Base-by-base conservation (phyloP, 2,113 vertebrate species). In the Gadus chalcogrammus region DNA sequence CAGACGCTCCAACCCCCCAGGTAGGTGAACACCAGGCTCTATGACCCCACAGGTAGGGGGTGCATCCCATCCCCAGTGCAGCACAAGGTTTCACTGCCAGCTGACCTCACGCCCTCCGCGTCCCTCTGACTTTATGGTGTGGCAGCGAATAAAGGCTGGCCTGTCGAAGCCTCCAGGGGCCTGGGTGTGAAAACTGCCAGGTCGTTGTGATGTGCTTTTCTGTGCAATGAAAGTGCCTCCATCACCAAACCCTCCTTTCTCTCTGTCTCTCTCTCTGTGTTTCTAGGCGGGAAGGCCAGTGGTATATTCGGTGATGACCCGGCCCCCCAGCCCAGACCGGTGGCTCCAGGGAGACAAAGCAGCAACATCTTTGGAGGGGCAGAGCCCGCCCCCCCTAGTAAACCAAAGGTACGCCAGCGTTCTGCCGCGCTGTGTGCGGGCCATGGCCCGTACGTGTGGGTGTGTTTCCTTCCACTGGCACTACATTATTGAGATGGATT, bases 1-100 rank as follows among this genome's bases (percentile, higher is more conserved):
- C 16, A 96, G 85, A 79, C 95, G 94, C 83, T 91, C 95, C 76
- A 96, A 98, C 67, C 97, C 97, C 73, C 97, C 97, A 92, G 97
- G 97, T 56, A 53, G 52, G 53, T 16, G 12, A 55, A 55, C 16
- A 35, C 31, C 31, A 4, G 31, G 31, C 31, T 4, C 31, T 98
- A 64, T 87, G 87, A 63, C 53, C 70, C 15, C 52, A 31, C 3
- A 66, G 16, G 65, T 53, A 7, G 17, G 20, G 65, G 24, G 65
- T 66, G 75, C n/a, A n/a, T n/a, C 6, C 31, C n/a, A n/a, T n/a
- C 6, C 31, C 31, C 31, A 4, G 31, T 35, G 4, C 31, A 35
- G 31, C 31, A 1, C 4, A 31, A 3, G 31, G 31, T 35, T 35
- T 35, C 31, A 35, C 31, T 35, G 31, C 31, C 31, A 35, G 4